Evolutionary conservation across 2,888 invertebrate species (phyloP).

Genomic region (Drosophila stalkeri): DNA sequence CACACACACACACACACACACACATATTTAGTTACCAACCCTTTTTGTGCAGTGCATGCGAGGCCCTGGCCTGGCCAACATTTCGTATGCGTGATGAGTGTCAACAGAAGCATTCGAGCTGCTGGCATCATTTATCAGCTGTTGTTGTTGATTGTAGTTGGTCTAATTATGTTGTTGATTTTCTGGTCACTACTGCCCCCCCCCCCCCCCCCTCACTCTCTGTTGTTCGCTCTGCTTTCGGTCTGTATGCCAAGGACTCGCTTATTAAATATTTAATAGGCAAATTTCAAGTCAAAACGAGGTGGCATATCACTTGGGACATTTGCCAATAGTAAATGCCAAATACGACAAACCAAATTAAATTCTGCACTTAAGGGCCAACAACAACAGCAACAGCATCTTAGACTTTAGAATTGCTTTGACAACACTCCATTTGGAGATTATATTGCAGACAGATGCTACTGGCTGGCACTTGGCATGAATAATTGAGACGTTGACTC

Average conservation of each 20-base stretch:
- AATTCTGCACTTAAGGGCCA: constrained; percentile 41
- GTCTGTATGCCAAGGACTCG: constrained; percentile 62
- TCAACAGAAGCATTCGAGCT: neutral
- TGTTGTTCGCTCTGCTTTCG: neutral
- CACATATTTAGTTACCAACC: neutral
- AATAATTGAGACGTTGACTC: constrained; percentile 73
- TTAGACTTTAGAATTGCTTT: constrained; percentile 13
- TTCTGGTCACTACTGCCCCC: constrained; percentile 11
- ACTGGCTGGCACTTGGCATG: constrained; percentile 30
- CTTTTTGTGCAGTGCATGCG: constrained; percentile 9
- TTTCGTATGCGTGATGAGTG: constrained; percentile 60
- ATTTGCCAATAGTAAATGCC: constrained; percentile 34
- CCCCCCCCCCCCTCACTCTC: too few relatives aligned
- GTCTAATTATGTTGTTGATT: constrained; percentile 39
- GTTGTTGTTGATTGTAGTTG: constrained; percentile 15
- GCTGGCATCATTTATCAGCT: constrained; percentile 47
- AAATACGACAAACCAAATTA: constrained; percentile 37
- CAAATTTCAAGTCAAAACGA: constrained; percentile 51
- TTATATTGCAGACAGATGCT: constrained; percentile 40
- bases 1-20: neutral
- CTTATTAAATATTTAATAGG: constrained; percentile 71
- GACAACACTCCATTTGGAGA: constrained; percentile 12
- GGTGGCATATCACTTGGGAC: constrained; percentile 27
- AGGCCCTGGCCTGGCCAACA: constrained; percentile 31
- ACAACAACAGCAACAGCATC: neutral